These are phyloP conservation scores for Cantharis rustica DNA, from an alignment of 2,888 invertebrate species.

Conservation along the genomic window DNA sequence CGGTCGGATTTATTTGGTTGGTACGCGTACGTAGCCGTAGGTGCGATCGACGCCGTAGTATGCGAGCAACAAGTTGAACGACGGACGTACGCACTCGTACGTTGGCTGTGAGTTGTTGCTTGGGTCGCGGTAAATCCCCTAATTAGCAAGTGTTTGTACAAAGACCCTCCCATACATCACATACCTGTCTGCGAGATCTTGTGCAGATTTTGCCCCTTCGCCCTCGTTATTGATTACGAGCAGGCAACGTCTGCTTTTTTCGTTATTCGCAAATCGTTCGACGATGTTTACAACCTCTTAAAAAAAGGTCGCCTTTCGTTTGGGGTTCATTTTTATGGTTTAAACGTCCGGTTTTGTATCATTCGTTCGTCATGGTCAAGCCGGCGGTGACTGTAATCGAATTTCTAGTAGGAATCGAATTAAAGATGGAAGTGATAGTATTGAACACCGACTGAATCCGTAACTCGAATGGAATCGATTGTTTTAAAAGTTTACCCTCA, in stretches of 20 bases:
- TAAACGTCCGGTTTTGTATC: conserved; percentile 13
- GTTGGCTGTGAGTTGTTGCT: conserved; percentile 9
- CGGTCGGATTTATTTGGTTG: not conserved
- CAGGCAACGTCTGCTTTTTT: not conserved
- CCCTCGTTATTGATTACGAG: not conserved
- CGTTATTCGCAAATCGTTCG: not conserved
- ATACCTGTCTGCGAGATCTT: conserved; percentile 2
- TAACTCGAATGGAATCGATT: conserved; percentile 29
- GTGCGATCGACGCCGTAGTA: not conserved
- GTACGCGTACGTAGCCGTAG: too few relatives aligned
- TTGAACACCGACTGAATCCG: conserved; percentile 32
- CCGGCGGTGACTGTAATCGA: conserved; percentile 35
- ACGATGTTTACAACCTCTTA: conserved; percentile 1
- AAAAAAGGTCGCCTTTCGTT: conserved; percentile 1
- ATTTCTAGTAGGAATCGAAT: conserved; percentile 38
- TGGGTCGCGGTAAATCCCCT: conserved; percentile 36
- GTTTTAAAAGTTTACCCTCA: conserved; percentile 7
- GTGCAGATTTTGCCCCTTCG: not conserved
- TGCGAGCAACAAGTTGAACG: conserved; percentile 32
- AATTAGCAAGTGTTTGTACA: conserved; percentile 43
- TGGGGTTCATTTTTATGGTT: not conserved
- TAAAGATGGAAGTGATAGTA: conserved; percentile 40
- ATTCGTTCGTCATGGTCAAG: conserved; percentile 17
- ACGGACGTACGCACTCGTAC: not conserved
- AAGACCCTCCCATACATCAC: conserved; percentile 38